Conservation (phyloP, 37 sponge, comb jelly and placozoan species). For the Lycopodina hypogea region DNA sequence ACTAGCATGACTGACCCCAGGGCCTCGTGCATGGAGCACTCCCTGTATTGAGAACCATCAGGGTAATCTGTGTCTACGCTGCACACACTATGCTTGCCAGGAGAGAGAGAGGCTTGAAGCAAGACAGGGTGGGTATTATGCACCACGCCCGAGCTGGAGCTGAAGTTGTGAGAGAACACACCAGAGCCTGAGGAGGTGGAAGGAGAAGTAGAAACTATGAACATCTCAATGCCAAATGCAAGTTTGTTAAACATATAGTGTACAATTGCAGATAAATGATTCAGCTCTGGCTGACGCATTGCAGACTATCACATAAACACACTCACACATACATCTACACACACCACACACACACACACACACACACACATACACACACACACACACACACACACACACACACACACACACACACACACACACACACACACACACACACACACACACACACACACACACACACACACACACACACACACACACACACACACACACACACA, state of each 20-base stretch:
- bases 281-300: no score
- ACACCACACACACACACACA: neutral
- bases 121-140: neutral
- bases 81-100: neutral
- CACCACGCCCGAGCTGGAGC: neutral
- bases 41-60: neutral
- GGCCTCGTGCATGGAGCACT: neutral
- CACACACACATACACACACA: no score
- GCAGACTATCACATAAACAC: constrained; percentile 44
- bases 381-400: no score
- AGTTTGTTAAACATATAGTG: no score
- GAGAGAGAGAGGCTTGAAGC: constrained; percentile 12
- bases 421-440: no score
- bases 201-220: no score
- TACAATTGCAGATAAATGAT: no score
- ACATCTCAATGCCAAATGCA: no score
- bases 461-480: constrained; percentile 5
- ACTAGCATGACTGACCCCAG: constrained; percentile 1
- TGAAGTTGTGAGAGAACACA: neutral
- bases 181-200: neutral
- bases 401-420: no score
- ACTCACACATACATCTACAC: constrained; percentile 37
- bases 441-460: no score
- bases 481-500: no score
- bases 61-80: constrained; percentile 7